A percentile compares a stretch with the other conserved stretches of the same genome.
Evolutionary conservation across 2,888 invertebrate genomes (phyloP).

Genomic region (Agrotis ipsilon): DNA sequence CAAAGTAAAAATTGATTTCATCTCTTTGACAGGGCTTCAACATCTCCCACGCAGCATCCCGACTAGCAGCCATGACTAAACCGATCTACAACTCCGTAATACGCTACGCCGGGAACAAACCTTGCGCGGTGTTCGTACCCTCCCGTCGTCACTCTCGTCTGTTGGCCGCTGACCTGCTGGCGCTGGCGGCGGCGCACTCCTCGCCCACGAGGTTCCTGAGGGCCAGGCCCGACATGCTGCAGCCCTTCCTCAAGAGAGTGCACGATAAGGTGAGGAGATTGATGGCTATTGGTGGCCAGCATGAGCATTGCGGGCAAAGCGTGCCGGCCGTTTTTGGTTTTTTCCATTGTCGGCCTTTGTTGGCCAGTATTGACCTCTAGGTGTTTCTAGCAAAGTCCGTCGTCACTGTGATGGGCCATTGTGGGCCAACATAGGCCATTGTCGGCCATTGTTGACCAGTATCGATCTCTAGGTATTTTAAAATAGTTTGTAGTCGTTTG

Average conservation of each 20-base stretch:
- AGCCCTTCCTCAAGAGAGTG: constrained; percentile 97
- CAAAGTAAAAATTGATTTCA: too few relatives aligned
- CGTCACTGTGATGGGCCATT: too few relatives aligned
- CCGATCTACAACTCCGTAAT: constrained; percentile 98
- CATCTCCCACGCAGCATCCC: constrained; percentile 98
- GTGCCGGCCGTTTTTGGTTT: too few relatives aligned
- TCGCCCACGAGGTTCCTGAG: constrained; percentile 97
- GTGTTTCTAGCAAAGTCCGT: too few relatives aligned
- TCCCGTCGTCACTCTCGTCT: constrained; percentile 97
- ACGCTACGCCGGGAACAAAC: constrained; percentile 95
- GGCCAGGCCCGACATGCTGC: constrained; percentile 96
- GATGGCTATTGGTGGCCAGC: neutral
- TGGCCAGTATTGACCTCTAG: too few relatives aligned
- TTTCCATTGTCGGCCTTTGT: too few relatives aligned
- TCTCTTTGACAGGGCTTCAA: constrained; percentile 95
- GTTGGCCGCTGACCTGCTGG: constrained; percentile 98
- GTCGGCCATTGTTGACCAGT: too few relatives aligned
- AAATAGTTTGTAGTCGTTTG: too few relatives aligned
- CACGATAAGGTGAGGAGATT: constrained; percentile 94
- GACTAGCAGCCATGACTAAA: constrained; percentile 99
- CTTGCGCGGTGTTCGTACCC: constrained; percentile 97
- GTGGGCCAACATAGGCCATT: neutral
- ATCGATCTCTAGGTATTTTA: too few relatives aligned
- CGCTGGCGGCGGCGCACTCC: constrained; percentile 97
- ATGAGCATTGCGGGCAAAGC: too few relatives aligned